These are phyloP conservation scores for Cladopsammia gracilis DNA, from an alignment of 64 coral and sea anemone species.

Conservation along the genomic window DNA sequence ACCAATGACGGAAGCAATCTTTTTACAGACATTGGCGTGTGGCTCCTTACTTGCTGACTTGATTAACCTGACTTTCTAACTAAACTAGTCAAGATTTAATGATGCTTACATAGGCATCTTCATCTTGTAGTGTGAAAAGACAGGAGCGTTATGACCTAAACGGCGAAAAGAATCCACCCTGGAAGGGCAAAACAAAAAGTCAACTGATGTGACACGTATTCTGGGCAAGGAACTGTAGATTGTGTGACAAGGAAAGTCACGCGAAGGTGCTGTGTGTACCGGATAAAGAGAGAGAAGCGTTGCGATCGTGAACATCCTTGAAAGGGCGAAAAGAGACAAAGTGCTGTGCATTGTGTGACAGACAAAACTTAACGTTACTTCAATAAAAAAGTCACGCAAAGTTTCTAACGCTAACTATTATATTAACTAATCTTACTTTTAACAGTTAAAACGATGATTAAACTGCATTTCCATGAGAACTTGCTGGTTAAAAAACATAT, in stretches of 20 bases:
- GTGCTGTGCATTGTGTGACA: too few species aligned
- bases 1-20: too few species aligned
- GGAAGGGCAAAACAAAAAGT: conserved; percentile 55
- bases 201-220: conserved; percentile 17
- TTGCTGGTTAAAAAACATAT: too few species aligned
- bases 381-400: not conserved
- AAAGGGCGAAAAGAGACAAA: not conserved
- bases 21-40: too few species aligned
- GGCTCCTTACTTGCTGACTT: too few species aligned
- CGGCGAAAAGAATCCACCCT: conserved; percentile 49
- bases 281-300: not conserved
- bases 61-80: not conserved
- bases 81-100: not conserved
- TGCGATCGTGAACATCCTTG: not conserved
- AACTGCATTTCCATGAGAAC: too few species aligned
- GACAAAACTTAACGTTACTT: too few species aligned
- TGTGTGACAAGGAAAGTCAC: not conserved
- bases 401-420: too few species aligned
- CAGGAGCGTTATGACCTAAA: conserved; percentile 47
- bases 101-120: conserved; percentile 62
- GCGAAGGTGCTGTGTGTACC: too few species aligned
- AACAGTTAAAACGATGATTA: too few species aligned
- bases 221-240: not conserved
- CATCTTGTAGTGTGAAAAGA: conserved; percentile 35
- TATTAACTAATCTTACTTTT: too few species aligned